These are phyloP conservation scores for Micromussa lordhowensis DNA, from an alignment of 92 coral and sea anemone species.

Conservation along the genomic window DNA sequence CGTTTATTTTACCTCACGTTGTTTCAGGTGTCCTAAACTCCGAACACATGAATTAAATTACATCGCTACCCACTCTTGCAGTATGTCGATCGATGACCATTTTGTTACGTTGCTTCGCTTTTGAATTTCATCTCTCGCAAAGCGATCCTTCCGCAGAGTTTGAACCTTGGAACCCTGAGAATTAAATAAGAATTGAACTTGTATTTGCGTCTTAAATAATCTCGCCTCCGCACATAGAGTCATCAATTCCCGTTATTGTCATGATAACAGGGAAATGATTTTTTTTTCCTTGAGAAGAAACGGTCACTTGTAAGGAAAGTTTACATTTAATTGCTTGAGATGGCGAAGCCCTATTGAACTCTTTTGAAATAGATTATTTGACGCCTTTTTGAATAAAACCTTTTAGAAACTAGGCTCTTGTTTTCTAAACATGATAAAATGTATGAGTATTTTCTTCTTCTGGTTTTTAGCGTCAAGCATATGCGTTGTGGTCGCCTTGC, in stretches of 20 bases:
- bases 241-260: conserved; percentile 5
- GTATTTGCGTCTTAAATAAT: not conserved
- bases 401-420: not conserved
- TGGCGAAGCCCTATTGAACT: conserved; percentile 14
- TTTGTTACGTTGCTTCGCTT: not conserved
- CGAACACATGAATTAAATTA: conserved; percentile 1
- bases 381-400: not conserved
- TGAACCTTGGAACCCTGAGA: not conserved
- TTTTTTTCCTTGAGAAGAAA: not conserved
- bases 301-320: not conserved
- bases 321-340: not conserved
- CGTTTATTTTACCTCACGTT: not conserved
- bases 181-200: not conserved
- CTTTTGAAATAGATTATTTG: conserved; percentile 3
- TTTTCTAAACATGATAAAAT: conserved; percentile 1
- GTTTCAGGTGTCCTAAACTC: conserved; percentile 28
- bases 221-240: too few species aligned
- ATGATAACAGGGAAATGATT: not conserved
- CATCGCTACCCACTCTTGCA: conserved; percentile 30
- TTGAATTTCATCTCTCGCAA: not conserved
- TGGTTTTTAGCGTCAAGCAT: not conserved
- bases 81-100: conserved; percentile 13
- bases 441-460: not conserved
- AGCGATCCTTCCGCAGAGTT: not conserved
- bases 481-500: not conserved